A percentile compares a stretch with the other conserved stretches of the same genome.
Evolutionary conservation across 2,888 invertebrate genomes (phyloP).

Genomic region (Melieria picta): DNA sequence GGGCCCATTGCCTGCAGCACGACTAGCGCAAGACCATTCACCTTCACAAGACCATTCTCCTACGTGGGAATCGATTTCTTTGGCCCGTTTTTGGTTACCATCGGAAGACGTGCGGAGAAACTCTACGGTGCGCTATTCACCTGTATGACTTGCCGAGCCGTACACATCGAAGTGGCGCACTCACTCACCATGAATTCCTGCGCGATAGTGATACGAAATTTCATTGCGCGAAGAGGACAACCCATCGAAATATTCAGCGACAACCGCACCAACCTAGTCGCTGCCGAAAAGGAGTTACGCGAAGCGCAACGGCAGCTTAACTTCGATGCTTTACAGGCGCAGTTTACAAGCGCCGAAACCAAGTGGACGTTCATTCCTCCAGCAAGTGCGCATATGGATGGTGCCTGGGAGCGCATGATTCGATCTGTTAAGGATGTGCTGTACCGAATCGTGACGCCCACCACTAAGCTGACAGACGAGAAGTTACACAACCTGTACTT

Average conservation of each 20-base stretch:
- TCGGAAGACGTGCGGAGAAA: conserved; percentile 23
- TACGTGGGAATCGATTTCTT: conserved; percentile 38
- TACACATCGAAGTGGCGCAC: conserved; percentile 29
- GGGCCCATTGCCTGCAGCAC: conserved; percentile 37
- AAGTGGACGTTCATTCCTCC: conserved; percentile 27
- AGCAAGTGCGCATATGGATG: conserved; percentile 27
- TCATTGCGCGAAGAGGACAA: conserved; percentile 24
- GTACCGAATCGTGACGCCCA: conserved; percentile 31
- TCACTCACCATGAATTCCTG: conserved; percentile 22
- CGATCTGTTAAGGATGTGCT: conserved; percentile 28
- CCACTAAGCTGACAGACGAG: conserved; percentile 35
- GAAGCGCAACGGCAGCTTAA: conserved; percentile 5
- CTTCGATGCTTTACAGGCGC: conserved; percentile 8
- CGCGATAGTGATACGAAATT: conserved; percentile 14
- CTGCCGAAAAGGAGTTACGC: conserved; percentile 25
- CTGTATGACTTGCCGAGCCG: conserved; percentile 38
- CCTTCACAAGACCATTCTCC: conserved; percentile 33
- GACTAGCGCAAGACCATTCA: too few relatives aligned
- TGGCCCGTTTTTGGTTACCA: conserved; percentile 34
- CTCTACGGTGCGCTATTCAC: conserved; percentile 4
- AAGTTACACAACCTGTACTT: conserved; percentile 24
- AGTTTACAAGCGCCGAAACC: conserved; percentile 17
- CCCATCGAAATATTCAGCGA: conserved; percentile 28
- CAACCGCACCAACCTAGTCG: conserved; percentile 24
- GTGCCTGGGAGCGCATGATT: conserved; percentile 34